Evolutionary conservation across 2,888 invertebrate genomes (phyloP).

Genomic region (Criorhina ranunculi): DNA sequence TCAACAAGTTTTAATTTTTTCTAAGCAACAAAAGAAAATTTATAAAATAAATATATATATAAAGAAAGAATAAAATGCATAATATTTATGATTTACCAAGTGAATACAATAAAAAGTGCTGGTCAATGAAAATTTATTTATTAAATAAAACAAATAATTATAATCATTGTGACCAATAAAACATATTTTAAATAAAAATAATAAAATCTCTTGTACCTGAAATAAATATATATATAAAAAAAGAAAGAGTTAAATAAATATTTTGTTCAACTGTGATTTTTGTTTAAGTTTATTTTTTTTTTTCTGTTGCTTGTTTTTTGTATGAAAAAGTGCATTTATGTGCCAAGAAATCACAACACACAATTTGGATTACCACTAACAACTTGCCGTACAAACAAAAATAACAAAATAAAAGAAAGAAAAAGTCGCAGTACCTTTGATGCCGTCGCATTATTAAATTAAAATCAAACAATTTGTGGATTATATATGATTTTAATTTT

Average conservation of each 20-base stretch:
- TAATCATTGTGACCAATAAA: slow-evolving; percentile 50
- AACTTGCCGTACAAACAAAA: slow-evolving; percentile 62
- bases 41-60: slow-evolving; percentile 54
- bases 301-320: slow-evolving; percentile 40
- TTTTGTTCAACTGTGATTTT: slow-evolving; percentile 72
- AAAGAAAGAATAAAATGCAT: slow-evolving; percentile 79
- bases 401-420: slow-evolving; percentile 73
- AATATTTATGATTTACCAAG: slow-evolving; percentile 64
- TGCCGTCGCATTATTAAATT: slow-evolving; percentile 77
- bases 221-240: no score
- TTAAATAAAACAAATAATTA: slow-evolving; percentile 39
- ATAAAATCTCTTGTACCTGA: slow-evolving; percentile 72
- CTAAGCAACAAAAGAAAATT: slow-evolving; percentile 67
- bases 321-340: slow-evolving; percentile 59
- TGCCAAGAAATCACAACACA: slow-evolving; percentile 57
- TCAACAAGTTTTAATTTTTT: slow-evolving; percentile 79
- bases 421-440: slow-evolving; percentile 69
- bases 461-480: slow-evolving; percentile 76
- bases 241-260: slow-evolving; percentile 41
- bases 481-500: slow-evolving; percentile 76
- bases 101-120: slow-evolving; percentile 71
- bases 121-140: slow-evolving; percentile 56
- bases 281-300: slow-evolving; percentile 57
- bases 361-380: slow-evolving; percentile 53
- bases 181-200: slow-evolving; percentile 27